These are phyloP conservation scores for Masticophis lateralis DNA, from an alignment of 2,797 vertebrate genomes.

Conservation along the genomic window DNA sequence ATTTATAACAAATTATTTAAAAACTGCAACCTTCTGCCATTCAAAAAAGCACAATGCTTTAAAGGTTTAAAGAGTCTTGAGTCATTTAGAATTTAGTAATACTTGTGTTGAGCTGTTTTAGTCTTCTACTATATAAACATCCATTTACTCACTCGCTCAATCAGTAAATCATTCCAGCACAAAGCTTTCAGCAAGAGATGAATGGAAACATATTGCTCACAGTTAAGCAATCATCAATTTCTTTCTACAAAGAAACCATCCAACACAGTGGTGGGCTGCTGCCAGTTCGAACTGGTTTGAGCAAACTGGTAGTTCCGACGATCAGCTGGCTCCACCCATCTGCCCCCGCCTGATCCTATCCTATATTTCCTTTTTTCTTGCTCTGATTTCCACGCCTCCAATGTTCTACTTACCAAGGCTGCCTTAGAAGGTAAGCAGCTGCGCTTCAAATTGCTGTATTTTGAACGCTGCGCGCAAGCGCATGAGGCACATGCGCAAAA, in stretches of 20 bases:
- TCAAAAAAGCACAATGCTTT: conserved; percentile 45
- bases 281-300: too few relatives aligned
- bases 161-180: conserved; percentile 62
- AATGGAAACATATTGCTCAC: conserved; percentile 30
- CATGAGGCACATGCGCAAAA: too few relatives aligned
- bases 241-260: conserved; percentile 55
- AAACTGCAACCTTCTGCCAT: conserved; percentile 41
- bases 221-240: conserved; percentile 52
- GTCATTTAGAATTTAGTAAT: conserved; percentile 55
- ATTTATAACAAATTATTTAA: neutral
- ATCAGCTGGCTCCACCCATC: too few relatives aligned
- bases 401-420: too few relatives aligned
- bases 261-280: conserved; percentile 12
- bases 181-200: conserved; percentile 56
- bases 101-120: conserved; percentile 49
- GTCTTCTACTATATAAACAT: conserved; percentile 60
- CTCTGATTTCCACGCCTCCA: too few relatives aligned
- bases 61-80: conserved; percentile 35
- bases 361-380: too few relatives aligned
- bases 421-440: too few relatives aligned
- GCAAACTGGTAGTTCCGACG: too few relatives aligned
- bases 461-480: too few relatives aligned
- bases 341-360: too few relatives aligned
- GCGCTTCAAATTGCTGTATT: too few relatives aligned
- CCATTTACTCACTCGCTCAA: conserved; percentile 63